phyloP scores from a whole-genome alignment of 2,113 vertebrate genomes.

The Opisthocomus hoazin region DNA sequence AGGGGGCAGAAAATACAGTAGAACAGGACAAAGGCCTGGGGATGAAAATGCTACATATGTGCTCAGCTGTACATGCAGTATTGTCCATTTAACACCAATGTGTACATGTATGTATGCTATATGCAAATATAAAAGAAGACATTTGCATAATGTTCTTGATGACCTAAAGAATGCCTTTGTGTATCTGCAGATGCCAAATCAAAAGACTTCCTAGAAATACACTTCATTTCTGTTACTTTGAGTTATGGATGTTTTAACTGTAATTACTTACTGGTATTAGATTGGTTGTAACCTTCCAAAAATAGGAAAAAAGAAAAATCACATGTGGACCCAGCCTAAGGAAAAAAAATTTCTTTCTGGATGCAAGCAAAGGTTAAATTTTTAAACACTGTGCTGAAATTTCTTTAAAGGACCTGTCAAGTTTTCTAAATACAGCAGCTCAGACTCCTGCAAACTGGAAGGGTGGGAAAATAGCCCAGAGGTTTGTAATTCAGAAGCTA shows the following conservation, averaged over 20 bases:
- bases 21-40: background rate
- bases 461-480: background rate
- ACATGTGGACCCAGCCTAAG: background rate
- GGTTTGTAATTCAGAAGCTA: background rate
- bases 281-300: background rate
- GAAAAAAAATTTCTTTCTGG: background rate
- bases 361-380: background rate
- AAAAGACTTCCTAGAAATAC: background rate
- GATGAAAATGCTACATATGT: background rate
- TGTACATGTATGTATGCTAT: too few relatives aligned
- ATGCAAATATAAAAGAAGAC: background rate
- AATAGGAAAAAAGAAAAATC: background rate
- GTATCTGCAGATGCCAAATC: background rate
- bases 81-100: background rate
- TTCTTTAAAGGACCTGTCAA: background rate
- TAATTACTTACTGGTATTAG: background rate
- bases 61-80: background rate
- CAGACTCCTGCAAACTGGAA: background rate
- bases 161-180: background rate
- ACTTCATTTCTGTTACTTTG: background rate
- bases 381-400: background rate
- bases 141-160: background rate
- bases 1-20: background rate
- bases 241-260: background rate
- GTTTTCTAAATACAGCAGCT: background rate